These are phyloP conservation scores for Urocitellus parryii DNA, from an alignment of 2,113 vertebrate species.

Conservation along the genomic window DNA sequence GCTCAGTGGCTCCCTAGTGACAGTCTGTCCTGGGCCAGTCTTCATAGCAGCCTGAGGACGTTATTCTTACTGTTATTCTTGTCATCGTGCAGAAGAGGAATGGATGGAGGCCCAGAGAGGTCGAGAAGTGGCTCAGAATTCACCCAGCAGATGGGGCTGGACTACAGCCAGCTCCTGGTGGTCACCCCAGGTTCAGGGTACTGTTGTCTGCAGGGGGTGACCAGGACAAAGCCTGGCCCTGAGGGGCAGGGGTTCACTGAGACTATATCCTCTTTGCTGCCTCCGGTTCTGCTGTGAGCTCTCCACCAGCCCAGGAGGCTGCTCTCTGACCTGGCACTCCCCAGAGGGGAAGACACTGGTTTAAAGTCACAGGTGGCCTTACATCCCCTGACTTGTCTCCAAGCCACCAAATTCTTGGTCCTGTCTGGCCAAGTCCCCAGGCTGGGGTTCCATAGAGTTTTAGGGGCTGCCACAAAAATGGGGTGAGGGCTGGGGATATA, in stretches of 20 bases:
- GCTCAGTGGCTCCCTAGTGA: fast-evolving
- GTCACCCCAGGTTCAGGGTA: background rate
- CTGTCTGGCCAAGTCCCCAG: background rate
- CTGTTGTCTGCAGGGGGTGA: background rate
- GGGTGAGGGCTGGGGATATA: no score
- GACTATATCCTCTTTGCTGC: no score
- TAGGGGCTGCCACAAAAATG: background rate
- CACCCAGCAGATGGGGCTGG: background rate
- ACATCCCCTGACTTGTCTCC: background rate
- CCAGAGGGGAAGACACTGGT: background rate
- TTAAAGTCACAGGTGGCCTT: background rate
- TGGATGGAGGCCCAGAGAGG: background rate
- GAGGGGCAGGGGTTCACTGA: background rate
- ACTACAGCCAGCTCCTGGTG: background rate
- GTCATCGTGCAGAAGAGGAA: background rate
- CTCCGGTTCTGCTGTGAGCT: background rate
- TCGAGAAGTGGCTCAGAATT: background rate
- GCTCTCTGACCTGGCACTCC: fast-evolving
- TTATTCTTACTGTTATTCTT: background rate
- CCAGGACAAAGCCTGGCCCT: background rate
- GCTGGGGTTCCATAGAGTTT: background rate
- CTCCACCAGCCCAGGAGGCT: fast-evolving
- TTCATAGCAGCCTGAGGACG: background rate
- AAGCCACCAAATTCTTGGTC: background rate
- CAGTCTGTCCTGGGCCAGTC: fast-evolving